Percentiles rank a stretch among this genome's conserved stretches.
phyloP scores from a whole-genome alignment of 1,140 invertebrate species.

The Cephus cinctus region DNA sequence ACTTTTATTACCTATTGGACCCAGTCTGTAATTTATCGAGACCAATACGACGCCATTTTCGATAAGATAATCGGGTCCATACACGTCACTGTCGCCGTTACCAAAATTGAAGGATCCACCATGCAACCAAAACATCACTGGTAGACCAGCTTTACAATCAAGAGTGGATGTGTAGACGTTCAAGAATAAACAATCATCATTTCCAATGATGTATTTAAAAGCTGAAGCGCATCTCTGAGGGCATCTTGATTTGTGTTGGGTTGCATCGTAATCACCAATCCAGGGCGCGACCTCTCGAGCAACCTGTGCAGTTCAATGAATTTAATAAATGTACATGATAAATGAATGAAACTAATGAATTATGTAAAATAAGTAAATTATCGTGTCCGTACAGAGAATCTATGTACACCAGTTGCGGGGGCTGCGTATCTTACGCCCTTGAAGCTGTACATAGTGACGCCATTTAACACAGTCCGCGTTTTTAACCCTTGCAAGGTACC shows the following conservation, averaged over 20 bases:
- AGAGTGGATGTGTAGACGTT: slow-evolving; percentile 61
- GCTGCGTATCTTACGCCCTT: no score
- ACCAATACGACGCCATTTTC: slow-evolving; percentile 62
- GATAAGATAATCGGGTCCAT: no score
- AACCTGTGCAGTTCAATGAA: no score
- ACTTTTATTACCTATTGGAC: slow-evolving; percentile 58
- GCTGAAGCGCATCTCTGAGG: neutral
- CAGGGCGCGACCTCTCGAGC: neutral
- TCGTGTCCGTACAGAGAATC: no score
- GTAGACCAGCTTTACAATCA: slow-evolving; percentile 33
- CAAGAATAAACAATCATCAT: slow-evolving; percentile 63
- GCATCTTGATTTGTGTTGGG: neutral
- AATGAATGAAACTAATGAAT: no score
- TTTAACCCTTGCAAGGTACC: no score
- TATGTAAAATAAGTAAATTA: no score
- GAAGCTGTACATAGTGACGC: no score
- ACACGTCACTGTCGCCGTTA: slow-evolving; percentile 46
- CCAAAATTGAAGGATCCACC: slow-evolving; percentile 59
- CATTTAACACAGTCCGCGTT: no score
- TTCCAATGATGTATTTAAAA: neutral
- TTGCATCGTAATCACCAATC: neutral
- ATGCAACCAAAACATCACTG: slow-evolving; percentile 63
- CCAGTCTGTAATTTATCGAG: slow-evolving; percentile 64
- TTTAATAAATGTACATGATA: no score
- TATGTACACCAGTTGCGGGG: no score